Evolutionary conservation across 2,113 vertebrate species (phyloP), one percentile per base, ranked within the genome.

Genomic region (Ranitomeya imitator): DNA sequence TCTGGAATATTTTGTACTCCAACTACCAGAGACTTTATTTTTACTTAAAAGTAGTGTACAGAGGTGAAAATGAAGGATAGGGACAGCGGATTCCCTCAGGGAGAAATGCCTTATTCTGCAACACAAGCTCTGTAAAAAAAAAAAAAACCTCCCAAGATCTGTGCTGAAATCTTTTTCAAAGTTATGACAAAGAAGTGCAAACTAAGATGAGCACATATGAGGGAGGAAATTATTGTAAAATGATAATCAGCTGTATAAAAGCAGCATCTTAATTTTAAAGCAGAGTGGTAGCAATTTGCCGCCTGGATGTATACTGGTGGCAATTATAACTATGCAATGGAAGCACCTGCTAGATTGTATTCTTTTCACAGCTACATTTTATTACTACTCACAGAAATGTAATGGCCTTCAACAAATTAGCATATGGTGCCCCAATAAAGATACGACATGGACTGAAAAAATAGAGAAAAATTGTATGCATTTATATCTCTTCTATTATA

Each of bases 331-430:
- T 18, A 85, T 37, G 19, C 73, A 79, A n/a, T 83, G 54, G 52
- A 76, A 60, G 71, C 87, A 88, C 80, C 57, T 82, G 86, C 79
- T 71, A n/a, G 67, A 12, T 16, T 71, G 73, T 59, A 61, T 85
- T 65, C 57, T 69, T 84, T 89, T 19, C 60, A 79, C 59, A 79
- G 76, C n/a, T 16, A 55, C 51, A 79, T 79, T 78, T 84, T 78
- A 83, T 78, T 85, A 79, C 52, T 52, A 89, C 52, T 85, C 65
- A 54, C 82, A 85, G 82, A 67, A 89, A 79, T 15, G 23, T 79
- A 78, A 89, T 89, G 61, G 81, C 52, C 74, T 79, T 69, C 16
- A 57, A 79, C 60, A 77, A 79, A 78, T 78, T 67, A 84, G 61
- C 59, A 85, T 85, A 78, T 67, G 73, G 61, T 60, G 37, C 9